Base-by-base conservation (phyloP, 2,888 invertebrate genomes). In the Thalpophila matura region DNA sequence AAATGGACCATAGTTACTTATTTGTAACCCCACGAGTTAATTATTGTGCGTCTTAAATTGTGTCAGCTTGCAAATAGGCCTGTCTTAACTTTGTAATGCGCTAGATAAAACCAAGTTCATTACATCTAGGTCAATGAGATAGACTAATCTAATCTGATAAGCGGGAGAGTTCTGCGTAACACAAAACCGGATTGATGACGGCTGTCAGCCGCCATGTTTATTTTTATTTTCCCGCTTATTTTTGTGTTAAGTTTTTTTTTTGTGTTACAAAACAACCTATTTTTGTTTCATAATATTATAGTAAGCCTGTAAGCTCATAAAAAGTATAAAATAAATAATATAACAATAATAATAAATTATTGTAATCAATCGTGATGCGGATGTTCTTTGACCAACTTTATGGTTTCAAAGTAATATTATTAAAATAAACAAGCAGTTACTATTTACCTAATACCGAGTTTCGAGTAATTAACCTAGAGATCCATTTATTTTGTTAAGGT, bases 71-170 rank as follows among this genome's bases (percentile, higher is more conserved):
- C n/a, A 50, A 40, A 18, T 47, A 46, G 24, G 37, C 24, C 29
- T 20, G 31, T 26, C 29, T 27, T 59, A 50, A 58, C 20, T 64
- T 14, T 71, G 53, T 58, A 57, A 56, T 14, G 18, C n/a, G 24
- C 27, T 20, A 51, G 58, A 77, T 66, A 74, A 63, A 38, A 57
- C 16, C 57, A 72, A 76, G 75, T 66, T 73, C 68, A 71, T 56
- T 55, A 40, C 53, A 77, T 61, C 47, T 77, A 62, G 62, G 77
- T 63, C 66, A 73, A n/a, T 16, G 7, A 37, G 81, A 77, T 70
- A 63, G 22, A 22, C 22, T 56, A 54, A 71, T 77, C 64, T 74
- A 22, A 67, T 77, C 62, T 35, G 47, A 65, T 61, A 46, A 51
- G 31, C 35, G 9, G n/a, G 10, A 24, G 24, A 24, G 26, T 54